Percentiles rank a stretch among this genome's conserved stretches.
phyloP scores from a whole-genome alignment of 1,140 invertebrate genomes.

The Mycetomoellerius zeteki region DNA sequence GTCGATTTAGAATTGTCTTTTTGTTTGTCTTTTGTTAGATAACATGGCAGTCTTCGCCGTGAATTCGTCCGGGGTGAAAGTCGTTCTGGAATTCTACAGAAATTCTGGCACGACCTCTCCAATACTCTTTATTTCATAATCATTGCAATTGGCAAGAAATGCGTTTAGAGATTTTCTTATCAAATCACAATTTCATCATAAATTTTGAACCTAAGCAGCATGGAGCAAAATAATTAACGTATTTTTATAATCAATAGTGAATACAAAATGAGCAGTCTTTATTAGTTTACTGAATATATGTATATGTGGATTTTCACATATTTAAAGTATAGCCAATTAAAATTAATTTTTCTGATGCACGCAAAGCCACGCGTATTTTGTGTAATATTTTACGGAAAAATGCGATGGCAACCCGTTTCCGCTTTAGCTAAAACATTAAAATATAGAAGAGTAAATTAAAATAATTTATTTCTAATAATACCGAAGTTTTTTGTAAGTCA shows the following conservation, averaged over 20 bases:
- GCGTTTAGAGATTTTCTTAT: not conserved
- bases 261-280: slow-evolving; percentile 66
- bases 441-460: slow-evolving; percentile 12
- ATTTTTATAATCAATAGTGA: slow-evolving; percentile 46
- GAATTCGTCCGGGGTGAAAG: slow-evolving; percentile 12
- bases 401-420: slow-evolving; percentile 31
- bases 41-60: slow-evolving; percentile 19
- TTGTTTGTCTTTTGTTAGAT: not conserved
- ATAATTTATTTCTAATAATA: slow-evolving; percentile 46
- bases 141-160: not conserved
- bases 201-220: slow-evolving; percentile 25
- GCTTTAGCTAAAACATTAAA: slow-evolving; percentile 70
- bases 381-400: slow-evolving; percentile 7
- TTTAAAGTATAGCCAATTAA: slow-evolving; percentile 41
- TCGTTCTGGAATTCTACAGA: not conserved
- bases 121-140: slow-evolving; percentile 17
- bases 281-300: slow-evolving; percentile 47
- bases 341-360: slow-evolving; percentile 36
- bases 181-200: not conserved
- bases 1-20: slow-evolving; percentile 13
- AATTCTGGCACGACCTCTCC: not conserved
- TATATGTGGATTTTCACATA: slow-evolving; percentile 23
- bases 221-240: slow-evolving; percentile 26
- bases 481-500: slow-evolving; percentile 14
- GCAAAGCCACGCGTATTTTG: slow-evolving; percentile 8